phyloP scores from a whole-genome alignment of 2,797 vertebrate species.

The Microctenopoma lineatum region DNA sequence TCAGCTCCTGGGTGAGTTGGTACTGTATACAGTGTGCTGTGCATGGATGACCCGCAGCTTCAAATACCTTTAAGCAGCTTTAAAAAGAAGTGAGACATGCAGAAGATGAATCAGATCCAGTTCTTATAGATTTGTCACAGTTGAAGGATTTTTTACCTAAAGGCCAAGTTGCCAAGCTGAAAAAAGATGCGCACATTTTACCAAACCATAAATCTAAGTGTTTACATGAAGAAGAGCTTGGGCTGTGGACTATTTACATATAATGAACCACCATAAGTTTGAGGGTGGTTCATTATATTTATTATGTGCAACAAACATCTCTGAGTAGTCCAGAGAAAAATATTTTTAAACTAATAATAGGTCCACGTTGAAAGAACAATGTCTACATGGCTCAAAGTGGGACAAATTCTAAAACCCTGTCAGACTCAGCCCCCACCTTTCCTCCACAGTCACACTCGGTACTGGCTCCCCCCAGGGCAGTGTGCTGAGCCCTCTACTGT shows the following conservation, averaged over 20 bases:
- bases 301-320: background rate
- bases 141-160: background rate
- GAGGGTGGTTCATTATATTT: background rate
- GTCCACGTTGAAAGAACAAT: no score
- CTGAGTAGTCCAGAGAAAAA: no score
- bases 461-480: no score
- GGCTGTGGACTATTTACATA: background rate
- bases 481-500: no score
- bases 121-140: slow-evolving; percentile 28
- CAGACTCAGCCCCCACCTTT: no score
- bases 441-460: no score
- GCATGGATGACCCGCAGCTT: background rate
- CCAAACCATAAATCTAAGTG: background rate
- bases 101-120: background rate
- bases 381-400: no score
- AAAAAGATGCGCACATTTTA: background rate
- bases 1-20: background rate
- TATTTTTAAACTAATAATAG: no score
- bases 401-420: no score
- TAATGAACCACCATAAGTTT: background rate
- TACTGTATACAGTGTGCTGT: background rate
- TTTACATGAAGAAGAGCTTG: background rate
- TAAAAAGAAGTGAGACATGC: background rate
- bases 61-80: slow-evolving; percentile 21
- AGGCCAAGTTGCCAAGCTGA: slow-evolving; percentile 7